A percentile compares a stretch with the other conserved stretches of the same genome.
Evolutionary conservation across 2,888 invertebrate species (phyloP).

Genomic region (Cheilosia grossa): DNA sequence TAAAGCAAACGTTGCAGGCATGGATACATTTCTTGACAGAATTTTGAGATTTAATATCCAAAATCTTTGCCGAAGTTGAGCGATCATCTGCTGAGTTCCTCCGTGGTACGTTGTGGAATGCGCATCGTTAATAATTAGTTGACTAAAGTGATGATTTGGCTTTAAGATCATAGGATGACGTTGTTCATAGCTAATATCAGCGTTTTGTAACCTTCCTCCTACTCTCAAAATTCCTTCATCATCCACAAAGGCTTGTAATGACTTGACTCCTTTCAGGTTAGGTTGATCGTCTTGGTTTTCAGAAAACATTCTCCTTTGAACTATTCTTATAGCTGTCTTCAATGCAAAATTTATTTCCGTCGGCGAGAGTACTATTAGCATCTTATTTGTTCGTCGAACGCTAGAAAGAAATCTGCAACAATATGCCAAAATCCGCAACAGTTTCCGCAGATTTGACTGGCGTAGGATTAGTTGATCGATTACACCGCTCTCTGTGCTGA

Average conservation of each 20-base stretch:
- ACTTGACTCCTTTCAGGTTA: constrained; percentile 1
- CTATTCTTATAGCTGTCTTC: neutral
- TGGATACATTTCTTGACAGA: too few species aligned
- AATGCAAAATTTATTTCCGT: constrained; percentile 1
- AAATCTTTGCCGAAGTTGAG: too few species aligned
- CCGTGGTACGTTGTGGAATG: neutral
- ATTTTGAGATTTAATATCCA: too few species aligned
- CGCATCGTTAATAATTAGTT: constrained; percentile 6
- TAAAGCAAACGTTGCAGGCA: too few species aligned
- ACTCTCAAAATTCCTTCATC: constrained; percentile 17
- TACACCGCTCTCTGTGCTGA: neutral
- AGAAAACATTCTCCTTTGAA: neutral
- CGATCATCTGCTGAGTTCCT: too few species aligned
- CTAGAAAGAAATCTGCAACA: neutral
- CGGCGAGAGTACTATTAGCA: neutral
- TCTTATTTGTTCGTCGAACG: neutral
- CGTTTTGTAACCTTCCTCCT: constrained; percentile 27
- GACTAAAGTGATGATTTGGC: constrained; percentile 1
- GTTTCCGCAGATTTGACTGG: neutral
- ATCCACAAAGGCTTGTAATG: constrained; percentile 13
- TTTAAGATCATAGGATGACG: constrained; percentile 16
- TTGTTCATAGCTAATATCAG: constrained; percentile 1
- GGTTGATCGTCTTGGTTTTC: neutral
- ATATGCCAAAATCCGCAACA: neutral
- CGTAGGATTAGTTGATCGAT: neutral